Evolutionary conservation across 1,140 invertebrate genomes (phyloP).

Genomic region (Diplogasteroides magnus): DNA sequence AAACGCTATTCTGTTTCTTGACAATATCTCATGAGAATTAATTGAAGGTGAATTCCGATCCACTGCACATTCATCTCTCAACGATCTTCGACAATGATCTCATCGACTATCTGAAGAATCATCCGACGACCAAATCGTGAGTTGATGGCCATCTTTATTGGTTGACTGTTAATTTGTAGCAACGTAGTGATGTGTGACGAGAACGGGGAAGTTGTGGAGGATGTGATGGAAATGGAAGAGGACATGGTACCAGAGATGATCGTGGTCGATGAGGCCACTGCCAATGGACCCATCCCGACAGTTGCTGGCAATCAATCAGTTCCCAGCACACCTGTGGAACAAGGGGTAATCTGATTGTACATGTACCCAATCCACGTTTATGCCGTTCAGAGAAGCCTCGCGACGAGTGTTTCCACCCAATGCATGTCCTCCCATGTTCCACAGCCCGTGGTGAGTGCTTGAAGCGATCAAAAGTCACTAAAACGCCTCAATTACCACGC

Average conservation of each 20-base stretch:
- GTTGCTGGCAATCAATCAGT: too few species aligned
- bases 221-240: background rate
- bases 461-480: too few species aligned
- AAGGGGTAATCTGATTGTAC: too few species aligned
- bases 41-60: slow-evolving; percentile 44
- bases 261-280: background rate
- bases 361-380: too few species aligned
- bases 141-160: background rate
- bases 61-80: slow-evolving; percentile 40
- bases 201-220: slow-evolving; percentile 18
- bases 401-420: too few species aligned
- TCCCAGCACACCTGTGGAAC: background rate
- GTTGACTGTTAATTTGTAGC: slow-evolving; percentile 11
- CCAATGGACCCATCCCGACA: background rate
- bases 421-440: too few species aligned
- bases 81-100: slow-evolving; percentile 43
- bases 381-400: too few species aligned
- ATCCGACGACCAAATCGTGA: slow-evolving; percentile 46
- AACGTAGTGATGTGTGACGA: slow-evolving; percentile 12
- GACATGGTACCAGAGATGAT: background rate
- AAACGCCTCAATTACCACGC: too few species aligned
- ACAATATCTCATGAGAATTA: background rate
- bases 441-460: too few species aligned
- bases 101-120: slow-evolving; percentile 44
- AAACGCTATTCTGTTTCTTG: too few species aligned